Evolutionary conservation across 2,113 vertebrate species (phyloP), one percentile per base, ranked within the genome.

Genomic region (Sebastes fasciatus): DNA sequence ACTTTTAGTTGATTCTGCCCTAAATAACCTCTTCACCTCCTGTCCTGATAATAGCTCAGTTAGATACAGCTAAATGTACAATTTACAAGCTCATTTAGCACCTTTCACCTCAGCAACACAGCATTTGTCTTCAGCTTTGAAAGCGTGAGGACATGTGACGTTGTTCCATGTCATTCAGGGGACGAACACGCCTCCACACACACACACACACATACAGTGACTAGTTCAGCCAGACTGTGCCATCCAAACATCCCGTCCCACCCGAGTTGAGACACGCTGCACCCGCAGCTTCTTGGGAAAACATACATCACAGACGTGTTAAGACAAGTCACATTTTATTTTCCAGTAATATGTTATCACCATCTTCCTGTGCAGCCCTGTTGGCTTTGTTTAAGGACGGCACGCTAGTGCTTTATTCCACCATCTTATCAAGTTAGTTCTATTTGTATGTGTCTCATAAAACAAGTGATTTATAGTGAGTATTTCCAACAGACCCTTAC

Each of bases 201-300:
- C 51, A 82, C 67, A 64, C 54, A 54, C 57, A 75, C 65, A 75
- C 76, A 54, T 46, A 68, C 57, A 84, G 61, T 6, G 8, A 86
- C 87, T 34, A 0, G 77, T 72, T 16, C 17, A 43, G n/a, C 63
- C 62, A 12, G 7, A 6, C 10, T 17, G 12, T 2, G n/a, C 1
- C 54, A 58, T 0, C 5, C 17, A 49, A 17, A 52, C n/a, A 43
- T 34, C 62, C 4, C 2, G 13, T 69, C n/a, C 42, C 40, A 48
- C 5, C 62, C 0, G 21, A 23, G 49, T 52, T 76, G 64, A 65
- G 51, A 79, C 69, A 48, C 10, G 14, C 23, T 13, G 2, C 23
- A 63, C 45, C 40, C 8, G 6, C 54, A 23, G 72, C 13, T 23
- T 19, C n/a, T 42, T 2, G 46, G 4, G 34, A 55, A 65, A 61